These are phyloP conservation scores for Esox masquinongy DNA, from an alignment of 2,797 vertebrate genomes.

Conservation along the genomic window DNA sequence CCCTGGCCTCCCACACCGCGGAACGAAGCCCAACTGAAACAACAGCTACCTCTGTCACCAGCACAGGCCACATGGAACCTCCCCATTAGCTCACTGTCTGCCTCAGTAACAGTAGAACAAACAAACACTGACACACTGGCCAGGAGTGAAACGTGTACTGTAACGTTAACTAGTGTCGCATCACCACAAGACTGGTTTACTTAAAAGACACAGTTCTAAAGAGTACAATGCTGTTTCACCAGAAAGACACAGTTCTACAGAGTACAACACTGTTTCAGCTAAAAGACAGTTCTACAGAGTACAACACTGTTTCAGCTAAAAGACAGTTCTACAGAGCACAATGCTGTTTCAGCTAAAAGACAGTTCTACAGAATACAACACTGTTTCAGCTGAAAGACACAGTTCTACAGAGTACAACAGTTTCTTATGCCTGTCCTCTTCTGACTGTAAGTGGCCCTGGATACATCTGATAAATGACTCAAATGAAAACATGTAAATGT, in stretches of 20 bases:
- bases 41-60: conserved; percentile 21
- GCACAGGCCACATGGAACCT: conserved; percentile 1
- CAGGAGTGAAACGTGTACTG: not conserved
- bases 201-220: no score
- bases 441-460: no score
- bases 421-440: not conserved
- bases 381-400: not conserved
- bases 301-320: not conserved
- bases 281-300: no score
- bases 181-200: not conserved
- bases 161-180: not conserved
- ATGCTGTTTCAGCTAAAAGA: no score
- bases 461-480: no score
- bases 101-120: conserved; percentile 9
- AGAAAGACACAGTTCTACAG: no score
- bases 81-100: conserved; percentile 20
- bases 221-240: no score
- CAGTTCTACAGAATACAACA: not conserved
- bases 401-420: not conserved
- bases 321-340: not conserved
- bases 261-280: no score
- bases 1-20: not conserved
- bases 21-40: conserved; percentile 4
- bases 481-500: no score
- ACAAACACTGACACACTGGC: conserved; percentile 10